phyloP scores from a whole-genome alignment of 2,113 vertebrate species.

The Elgaria multicarinata region DNA sequence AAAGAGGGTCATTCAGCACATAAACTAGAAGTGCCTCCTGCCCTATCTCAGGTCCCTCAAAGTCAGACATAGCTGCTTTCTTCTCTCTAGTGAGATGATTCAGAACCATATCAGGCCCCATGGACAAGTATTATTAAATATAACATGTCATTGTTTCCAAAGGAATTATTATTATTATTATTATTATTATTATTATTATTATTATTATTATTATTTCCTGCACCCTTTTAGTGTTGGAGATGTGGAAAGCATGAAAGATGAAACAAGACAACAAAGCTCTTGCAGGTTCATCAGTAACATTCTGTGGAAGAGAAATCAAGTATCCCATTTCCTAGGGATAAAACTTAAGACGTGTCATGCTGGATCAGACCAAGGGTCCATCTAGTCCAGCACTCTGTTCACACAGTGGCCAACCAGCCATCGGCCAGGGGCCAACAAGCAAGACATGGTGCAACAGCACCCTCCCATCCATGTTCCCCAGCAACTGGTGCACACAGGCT shows the following conservation, averaged over 20 bases:
- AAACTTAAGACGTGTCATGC: no score
- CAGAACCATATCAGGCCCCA: conserved; percentile 23
- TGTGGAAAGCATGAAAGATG: background rate
- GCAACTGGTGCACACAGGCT: no score
- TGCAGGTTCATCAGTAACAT: background rate
- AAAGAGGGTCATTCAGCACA: conserved; percentile 19
- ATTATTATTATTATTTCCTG: conserved; percentile 1
- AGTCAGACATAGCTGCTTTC: conserved; percentile 30
- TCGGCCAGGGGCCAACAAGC: no score
- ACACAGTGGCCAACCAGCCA: no score
- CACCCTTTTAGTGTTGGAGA: background rate
- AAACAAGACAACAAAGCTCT: background rate
- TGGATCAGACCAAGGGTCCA: no score
- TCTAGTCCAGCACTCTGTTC: no score
- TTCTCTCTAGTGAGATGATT: background rate
- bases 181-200: background rate
- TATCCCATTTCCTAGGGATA: background rate
- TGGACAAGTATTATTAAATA: conserved; percentile 35
- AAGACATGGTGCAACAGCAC: no score
- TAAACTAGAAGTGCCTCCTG: conserved; percentile 5
- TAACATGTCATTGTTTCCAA: conserved; percentile 1
- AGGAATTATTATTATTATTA: conserved; percentile 5
- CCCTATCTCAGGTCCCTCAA: conserved; percentile 9
- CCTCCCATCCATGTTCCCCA: no score
- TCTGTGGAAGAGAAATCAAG: background rate